Evolutionary conservation across 2,113 vertebrate species (phyloP).

Genomic region (Thalassarche chlororhynchos): DNA sequence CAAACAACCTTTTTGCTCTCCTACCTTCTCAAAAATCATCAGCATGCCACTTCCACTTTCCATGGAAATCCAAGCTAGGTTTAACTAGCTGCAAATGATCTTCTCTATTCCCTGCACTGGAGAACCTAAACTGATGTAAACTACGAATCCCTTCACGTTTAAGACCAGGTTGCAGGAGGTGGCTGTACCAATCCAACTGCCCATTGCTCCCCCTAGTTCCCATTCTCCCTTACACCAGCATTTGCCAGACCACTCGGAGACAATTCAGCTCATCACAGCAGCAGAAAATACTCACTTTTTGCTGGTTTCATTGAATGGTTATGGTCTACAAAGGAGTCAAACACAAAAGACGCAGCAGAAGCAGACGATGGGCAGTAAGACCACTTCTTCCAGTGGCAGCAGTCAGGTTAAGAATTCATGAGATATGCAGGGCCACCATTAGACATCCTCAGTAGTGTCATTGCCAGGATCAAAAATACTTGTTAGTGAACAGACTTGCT

Average conservation of each 20-base stretch:
- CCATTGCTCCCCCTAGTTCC: neutral
- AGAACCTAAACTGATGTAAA: neutral
- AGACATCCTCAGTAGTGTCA: neutral
- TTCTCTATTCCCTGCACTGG: neutral
- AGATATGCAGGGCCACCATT: neutral
- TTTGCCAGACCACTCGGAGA: neutral
- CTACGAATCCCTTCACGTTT: neutral
- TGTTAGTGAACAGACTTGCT: neutral
- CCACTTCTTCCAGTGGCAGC: neutral
- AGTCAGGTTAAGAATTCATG: neutral
- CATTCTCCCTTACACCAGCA: neutral
- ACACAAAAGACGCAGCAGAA: neutral
- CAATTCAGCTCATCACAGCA: neutral
- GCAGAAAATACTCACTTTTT: neutral
- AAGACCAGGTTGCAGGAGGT: neutral
- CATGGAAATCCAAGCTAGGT: neutral
- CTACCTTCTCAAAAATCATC: neutral
- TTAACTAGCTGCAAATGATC: neutral
- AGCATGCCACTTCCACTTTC: neutral
- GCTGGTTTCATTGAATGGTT: neutral
- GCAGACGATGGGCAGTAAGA: neutral
- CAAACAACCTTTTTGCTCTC: neutral
- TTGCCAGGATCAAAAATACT: neutral
- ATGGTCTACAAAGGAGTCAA: neutral
- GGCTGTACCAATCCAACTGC: neutral